Conservation (phyloP, 2,888 invertebrate species). For the Girardia tigrina region DNA sequence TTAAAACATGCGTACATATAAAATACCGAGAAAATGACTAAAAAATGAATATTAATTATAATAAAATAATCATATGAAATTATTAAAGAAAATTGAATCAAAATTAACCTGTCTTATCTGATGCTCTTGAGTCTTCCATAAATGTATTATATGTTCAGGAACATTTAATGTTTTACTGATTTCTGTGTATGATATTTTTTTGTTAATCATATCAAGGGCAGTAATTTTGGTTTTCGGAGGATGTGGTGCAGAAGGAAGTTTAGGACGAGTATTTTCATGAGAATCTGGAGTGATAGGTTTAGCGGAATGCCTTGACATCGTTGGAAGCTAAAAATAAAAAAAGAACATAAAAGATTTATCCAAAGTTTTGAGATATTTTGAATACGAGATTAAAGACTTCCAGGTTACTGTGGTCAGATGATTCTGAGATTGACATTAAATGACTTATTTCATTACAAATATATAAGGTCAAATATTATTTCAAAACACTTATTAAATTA, state of each 20-base stretch:
- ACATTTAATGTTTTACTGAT: neutral
- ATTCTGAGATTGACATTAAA: neutral
- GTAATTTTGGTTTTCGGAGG: neutral
- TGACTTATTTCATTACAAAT: neutral
- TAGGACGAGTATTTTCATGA: neutral
- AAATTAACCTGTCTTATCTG: constrained; percentile 2
- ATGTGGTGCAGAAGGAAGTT: neutral
- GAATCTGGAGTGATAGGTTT: constrained; percentile 2
- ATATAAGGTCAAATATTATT: neutral
- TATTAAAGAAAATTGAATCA: no score
- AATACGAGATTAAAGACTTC: no score
- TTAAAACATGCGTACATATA: no score
- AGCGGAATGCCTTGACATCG: neutral
- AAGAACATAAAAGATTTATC: neutral
- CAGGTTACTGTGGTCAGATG: constrained; percentile 8
- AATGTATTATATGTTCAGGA: neutral
- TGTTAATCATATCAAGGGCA: constrained; percentile 3
- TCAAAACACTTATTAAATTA: neutral
- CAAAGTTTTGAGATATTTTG: no score
- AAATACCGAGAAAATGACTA: no score
- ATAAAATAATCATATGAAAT: no score
- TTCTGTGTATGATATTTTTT: neutral
- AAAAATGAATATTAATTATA: no score
- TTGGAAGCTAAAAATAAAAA: neutral
- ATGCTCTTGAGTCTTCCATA: neutral